Conservation (phyloP, 1,140 invertebrate species). For the Helicoverpa armigera region DNA sequence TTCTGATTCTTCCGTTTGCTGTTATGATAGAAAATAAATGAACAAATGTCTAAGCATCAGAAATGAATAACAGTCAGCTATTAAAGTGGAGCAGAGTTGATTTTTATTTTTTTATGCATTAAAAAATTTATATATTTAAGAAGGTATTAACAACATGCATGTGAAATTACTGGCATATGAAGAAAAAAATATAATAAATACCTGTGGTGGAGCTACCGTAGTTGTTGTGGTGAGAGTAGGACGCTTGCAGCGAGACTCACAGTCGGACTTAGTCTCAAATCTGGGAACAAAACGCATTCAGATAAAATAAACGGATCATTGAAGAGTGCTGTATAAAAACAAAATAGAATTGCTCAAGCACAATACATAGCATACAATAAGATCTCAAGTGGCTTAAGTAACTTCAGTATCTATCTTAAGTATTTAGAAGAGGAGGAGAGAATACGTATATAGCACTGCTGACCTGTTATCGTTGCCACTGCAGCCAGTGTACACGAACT, state of each 20-base stretch:
- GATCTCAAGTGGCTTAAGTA: too few relatives aligned
- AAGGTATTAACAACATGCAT: too few relatives aligned
- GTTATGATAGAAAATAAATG: not conserved
- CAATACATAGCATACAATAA: too few relatives aligned
- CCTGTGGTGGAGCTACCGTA: constrained; percentile 4
- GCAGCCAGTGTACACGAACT: constrained; percentile 94
- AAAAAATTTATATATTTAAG: too few relatives aligned
- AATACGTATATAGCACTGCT: not conserved
- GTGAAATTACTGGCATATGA: too few relatives aligned
- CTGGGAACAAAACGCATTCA: constrained; percentile 48
- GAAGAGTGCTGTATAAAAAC: too few relatives aligned
- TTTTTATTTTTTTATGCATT: too few relatives aligned
- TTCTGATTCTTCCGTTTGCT: constrained; percentile 58
- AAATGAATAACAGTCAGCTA: too few relatives aligned
- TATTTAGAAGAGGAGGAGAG: not conserved
- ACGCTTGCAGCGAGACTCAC: constrained; percentile 66
- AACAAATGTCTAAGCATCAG: not conserved
- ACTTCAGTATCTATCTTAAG: not conserved
- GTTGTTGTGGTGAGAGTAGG: constrained; percentile 45
- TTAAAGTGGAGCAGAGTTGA: not conserved
- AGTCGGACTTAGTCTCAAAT: constrained; percentile 69
- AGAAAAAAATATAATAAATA: not conserved
- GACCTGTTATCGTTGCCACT: constrained; percentile 94
- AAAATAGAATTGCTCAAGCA: too few relatives aligned
- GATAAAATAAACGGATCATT: too few relatives aligned